Evolutionary conservation across 2,113 vertebrate species (phyloP), one percentile per base, ranked within the genome.

Genomic region (Thinocorus orbignyianus): DNA sequence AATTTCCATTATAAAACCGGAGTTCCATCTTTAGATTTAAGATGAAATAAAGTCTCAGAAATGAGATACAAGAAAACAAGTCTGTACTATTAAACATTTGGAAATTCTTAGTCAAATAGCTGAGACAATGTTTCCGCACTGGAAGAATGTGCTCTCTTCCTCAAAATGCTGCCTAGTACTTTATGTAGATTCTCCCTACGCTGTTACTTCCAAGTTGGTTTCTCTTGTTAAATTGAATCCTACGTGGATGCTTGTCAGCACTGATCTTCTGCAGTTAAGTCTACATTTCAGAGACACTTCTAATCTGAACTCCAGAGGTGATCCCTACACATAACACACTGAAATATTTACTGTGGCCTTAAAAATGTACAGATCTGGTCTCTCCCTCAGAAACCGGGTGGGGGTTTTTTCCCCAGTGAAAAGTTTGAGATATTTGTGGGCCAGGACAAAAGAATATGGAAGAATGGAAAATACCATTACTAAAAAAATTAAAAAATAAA

Each of bases 21-120:
- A 95, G 78, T 31, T 85, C 68, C 39, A n/a, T 76, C 95, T 78
- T 78, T 51, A 92, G 65, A 69, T 48, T 76, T 17, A 2, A n/a
- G 26, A 86, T 49, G 72, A 94, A 96, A 84, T n/a, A 70, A 73
- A 31, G 85, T 73, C 93, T 88, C 51, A 55, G 64, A 91, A 93
- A 86, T 49, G 18, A 92, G 65, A 84, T 44, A n/a, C 69, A 91
- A 71, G 62, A 57, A 88, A 86, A 88, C 86, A 80, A 91, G 66
- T 11, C 81, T 65, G 52, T 37, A 41, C 81, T 39, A 82, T 62
- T 25, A 80, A 85, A 91, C 69, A 76, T 51, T 95, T 92, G 95
- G 93, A 94, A 96, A 94, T 78, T 95, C 83, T 94, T 61, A 88
- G 61, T 92, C 88, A 93, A 95, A 87, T 73, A 96, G 88, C 92